Evolutionary conservation across 2,113 vertebrate genomes (phyloP), one percentile per base, ranked within the genome.

Genomic region (Gadus macrocephalus): DNA sequence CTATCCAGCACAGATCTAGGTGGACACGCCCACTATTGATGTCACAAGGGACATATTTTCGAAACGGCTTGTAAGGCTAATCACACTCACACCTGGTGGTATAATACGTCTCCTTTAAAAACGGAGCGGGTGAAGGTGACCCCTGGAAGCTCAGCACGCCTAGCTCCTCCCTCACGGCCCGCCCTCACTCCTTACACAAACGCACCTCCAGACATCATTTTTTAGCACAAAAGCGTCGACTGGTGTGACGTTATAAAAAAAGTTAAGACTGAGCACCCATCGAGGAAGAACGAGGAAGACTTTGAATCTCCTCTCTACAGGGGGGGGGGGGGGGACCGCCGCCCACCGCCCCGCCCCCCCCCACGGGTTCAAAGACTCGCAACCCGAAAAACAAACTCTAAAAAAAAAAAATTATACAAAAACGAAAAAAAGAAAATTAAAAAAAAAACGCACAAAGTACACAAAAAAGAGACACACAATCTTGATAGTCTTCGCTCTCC

Each of bases 361-460:
- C 31, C 4, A 7, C 31, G 93, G 91, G 91, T 93, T 91, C 92
- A 90, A 92, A 91, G 91, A 93, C 91, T 94, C 93, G 93, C 91
- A 93, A 93, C 93, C 4, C 69, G 56, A 59, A 70, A 49, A 59
- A 64, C 42, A 74, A 4, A 1, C 67, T 66, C 15, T 25, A 6
- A 12, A 63, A 64, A 35, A 17, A 28, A 28, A 63, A 5, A 35
- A 4, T 31, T 31, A 35, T 7, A 25, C n/a, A 16, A 64, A 49
- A 9, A 14, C 93, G 15, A 5, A 58, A 8, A 58, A 58, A 58
- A 16, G 2, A 7, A 58, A 58, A 58, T n/a, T 3, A 58, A n/a
- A 58, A 17, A 17, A 20, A 16, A 58, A 6, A 14, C 17, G 11
- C 42, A 14, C 42, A 49, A 7, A 49, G 11, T 14, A 9, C 11